Percentiles rank a stretch among this genome's conserved stretches.
Conservation (phyloP, 2,113 vertebrate genomes). For the Aptenodytes forsteri region DNA sequence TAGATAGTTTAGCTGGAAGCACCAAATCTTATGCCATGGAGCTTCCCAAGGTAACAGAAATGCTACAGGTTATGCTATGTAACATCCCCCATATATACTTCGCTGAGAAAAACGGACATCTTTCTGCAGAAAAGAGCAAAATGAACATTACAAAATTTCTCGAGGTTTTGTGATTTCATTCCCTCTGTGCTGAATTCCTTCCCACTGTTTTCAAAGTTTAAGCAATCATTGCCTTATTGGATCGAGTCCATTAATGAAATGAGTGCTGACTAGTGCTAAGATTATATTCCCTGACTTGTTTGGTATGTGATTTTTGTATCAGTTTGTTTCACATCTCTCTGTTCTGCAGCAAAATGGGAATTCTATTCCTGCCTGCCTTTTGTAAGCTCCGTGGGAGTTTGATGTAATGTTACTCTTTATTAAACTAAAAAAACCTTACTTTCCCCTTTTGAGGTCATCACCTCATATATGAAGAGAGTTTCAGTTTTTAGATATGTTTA, state of each 20-base stretch:
- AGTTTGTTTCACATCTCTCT: not conserved
- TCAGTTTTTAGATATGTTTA: not conserved
- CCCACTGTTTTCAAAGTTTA: not conserved
- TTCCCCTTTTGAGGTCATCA: not conserved
- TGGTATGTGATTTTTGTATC: not conserved
- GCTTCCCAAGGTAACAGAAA: not conserved
- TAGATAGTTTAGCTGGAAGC: not conserved
- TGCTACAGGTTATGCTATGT: not conserved
- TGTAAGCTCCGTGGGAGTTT: constrained; percentile 1
- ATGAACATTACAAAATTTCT: not conserved
- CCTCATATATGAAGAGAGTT: not conserved
- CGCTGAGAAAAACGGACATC: not conserved
- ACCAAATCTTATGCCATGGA: not conserved
- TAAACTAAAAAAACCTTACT: not conserved
- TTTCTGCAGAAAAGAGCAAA: not conserved
- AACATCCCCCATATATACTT: not conserved
- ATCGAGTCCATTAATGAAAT: not conserved
- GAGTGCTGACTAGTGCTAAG: not conserved
- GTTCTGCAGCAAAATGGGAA: not conserved
- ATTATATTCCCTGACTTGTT: not conserved
- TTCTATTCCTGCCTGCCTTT: constrained; percentile 31
- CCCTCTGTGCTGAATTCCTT: not conserved
- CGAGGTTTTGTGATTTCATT: not conserved
- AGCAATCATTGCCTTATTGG: not conserved
- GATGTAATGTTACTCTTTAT: not conserved